Evolutionary conservation across 2,888 invertebrate species (phyloP), one percentile per base, ranked within the genome.

Genomic region (Asteroscopus sphinx): DNA sequence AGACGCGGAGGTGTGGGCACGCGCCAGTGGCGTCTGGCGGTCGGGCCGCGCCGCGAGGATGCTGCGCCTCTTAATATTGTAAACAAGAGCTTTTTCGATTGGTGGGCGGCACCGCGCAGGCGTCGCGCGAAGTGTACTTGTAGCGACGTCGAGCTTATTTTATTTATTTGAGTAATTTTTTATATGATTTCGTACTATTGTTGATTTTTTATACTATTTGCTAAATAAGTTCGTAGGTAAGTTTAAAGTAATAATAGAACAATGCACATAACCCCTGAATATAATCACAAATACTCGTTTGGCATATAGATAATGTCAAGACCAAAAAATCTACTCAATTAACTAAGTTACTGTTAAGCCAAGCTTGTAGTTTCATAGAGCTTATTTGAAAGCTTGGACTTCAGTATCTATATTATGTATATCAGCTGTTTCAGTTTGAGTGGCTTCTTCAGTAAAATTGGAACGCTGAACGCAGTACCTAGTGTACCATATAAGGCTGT

Each of bases 51-150:
- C 77, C 76, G 73, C 75, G 77, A 81, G 85, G 90, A 90, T 83
- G 90, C 88, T 89, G 89, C 88, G 87, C 79, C 83, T 85, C 86
- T 86, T 82, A 80, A 87, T 86, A 85, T 88, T 92, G 92, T 92
- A 92, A 93, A 92, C 92, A 93, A 88, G 88, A 88, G 90, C 90
- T 88, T 88, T 89, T 89, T 89, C 90, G 89, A 91, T 91, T 91
- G 90, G 90, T 80, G 82, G 87, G 85, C 86, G 81, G 83, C 80
- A 75, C 28, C 86, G 87, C 92, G 92, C 91, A 90, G 77, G 88
- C 87, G 83, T 64, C 71, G 55, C 28, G 8, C 72, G 77, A 49
- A 9, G 64, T 86, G 77, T 77, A 66, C 82, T 91, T 89, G 88
- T 68, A 68, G 28, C 61, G 75, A 68, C 85, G 91, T 80, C 55